Percentiles rank a stretch among this genome's conserved stretches.
phyloP scores from a whole-genome alignment of 2,888 invertebrate genomes.

The Scrobipalpa costella region DNA sequence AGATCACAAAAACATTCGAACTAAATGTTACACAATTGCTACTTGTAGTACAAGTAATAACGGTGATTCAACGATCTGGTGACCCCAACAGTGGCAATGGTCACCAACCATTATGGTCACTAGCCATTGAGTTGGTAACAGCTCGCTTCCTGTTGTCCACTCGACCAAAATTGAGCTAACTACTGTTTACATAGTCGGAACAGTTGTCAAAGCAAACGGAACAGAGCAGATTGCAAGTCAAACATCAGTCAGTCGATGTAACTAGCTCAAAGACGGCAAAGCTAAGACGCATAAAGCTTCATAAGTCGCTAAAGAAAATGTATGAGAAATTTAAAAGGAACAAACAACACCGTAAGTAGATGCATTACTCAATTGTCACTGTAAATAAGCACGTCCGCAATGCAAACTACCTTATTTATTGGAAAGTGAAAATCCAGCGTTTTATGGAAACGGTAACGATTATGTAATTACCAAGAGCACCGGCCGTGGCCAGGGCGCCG shows the following conservation, averaged over 20 bases:
- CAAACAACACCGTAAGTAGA: not conserved
- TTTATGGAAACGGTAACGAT: conserved; percentile 48
- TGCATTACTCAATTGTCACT: not conserved
- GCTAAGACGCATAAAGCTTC: not conserved
- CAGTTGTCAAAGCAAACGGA: conserved; percentile 5
- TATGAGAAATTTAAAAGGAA: not conserved
- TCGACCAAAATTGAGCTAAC: conserved; percentile 6
- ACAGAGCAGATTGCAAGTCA: not conserved
- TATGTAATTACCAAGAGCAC: conserved; percentile 57
- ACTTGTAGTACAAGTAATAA: conserved; percentile 14
- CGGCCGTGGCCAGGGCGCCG: conserved; percentile 45
- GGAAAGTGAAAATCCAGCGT: conserved; percentile 57
- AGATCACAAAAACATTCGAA: conserved; percentile 6
- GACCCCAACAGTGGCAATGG: not conserved
- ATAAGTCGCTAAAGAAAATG: not conserved
- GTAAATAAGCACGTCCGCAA: conserved; percentile 9
- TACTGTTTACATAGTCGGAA: not conserved
- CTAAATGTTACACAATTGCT: conserved; percentile 12
- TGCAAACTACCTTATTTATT: conserved; percentile 32
- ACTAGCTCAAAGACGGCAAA: not conserved
- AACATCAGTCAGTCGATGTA: not conserved
- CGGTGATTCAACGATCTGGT: conserved; percentile 15
- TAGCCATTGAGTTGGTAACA: not conserved
- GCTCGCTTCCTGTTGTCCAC: conserved; percentile 17
- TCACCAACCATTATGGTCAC: not conserved